Evolutionary conservation across 2,888 invertebrate genomes (phyloP).

Genomic region (Silvanus unidentatus): DNA sequence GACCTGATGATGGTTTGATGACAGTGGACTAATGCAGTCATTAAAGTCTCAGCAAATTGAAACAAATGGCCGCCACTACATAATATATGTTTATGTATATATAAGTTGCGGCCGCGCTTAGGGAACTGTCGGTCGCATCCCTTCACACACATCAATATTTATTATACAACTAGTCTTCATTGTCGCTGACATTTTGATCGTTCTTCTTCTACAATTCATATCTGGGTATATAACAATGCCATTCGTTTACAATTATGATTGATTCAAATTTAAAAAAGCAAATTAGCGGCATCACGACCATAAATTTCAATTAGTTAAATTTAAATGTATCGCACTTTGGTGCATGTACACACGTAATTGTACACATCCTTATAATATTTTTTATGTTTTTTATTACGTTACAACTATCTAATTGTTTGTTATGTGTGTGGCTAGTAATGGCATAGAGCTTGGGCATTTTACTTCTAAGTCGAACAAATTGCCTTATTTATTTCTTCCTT

Average conservation of each 20-base stretch:
- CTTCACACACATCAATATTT: constrained; percentile 50
- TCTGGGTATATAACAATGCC: constrained; percentile 10
- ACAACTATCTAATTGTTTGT: no score
- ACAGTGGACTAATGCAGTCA: constrained; percentile 37
- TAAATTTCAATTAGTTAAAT: constrained; percentile 33
- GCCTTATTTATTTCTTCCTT: no score
- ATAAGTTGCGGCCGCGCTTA: constrained; percentile 34
- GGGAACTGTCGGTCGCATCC: constrained; percentile 48
- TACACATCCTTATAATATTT: constrained; percentile 1
- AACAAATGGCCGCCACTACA: constrained; percentile 46
- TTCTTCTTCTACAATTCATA: constrained; percentile 20
- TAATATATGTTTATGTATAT: neutral
- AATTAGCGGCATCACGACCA: constrained; percentile 13
- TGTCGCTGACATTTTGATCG: constrained; percentile 42
- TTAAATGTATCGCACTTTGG: constrained; percentile 12
- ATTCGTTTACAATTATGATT: constrained; percentile 33
- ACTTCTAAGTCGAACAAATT: no score
- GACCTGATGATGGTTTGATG: constrained; percentile 32
- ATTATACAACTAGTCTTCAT: constrained; percentile 45
- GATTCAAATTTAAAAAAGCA: constrained; percentile 30
- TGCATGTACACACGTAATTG: constrained; percentile 1
- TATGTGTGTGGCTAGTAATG: no score
- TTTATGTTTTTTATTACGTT: neutral
- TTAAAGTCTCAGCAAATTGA: constrained; percentile 48
- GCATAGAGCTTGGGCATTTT: no score